Base-by-base conservation (phyloP, 2,113 vertebrate species). In the Barbus barbus region DNA sequence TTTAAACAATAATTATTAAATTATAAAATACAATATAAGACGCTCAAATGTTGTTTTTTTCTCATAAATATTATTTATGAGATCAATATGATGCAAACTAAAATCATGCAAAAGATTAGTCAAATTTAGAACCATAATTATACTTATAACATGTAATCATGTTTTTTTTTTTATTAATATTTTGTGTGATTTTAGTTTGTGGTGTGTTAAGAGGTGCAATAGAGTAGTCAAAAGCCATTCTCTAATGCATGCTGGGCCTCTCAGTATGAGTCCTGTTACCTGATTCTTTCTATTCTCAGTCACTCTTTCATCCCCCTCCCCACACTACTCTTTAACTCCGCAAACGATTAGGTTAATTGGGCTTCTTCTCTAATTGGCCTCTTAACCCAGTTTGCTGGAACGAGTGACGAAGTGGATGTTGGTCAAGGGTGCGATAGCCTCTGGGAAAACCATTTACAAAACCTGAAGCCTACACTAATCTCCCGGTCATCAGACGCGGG, bases 331-430 rank as follows among this genome's bases (percentile, higher is more conserved):
- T 73, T 80, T 56, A 86, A 88, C 78, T 85, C 75, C 13, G 41
- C 38, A 61, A 75, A 76, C 22, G 77, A 88, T 88, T 86, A 84
- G 58, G 72, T 72, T 88, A 72, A 89, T 87, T 88, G 73, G 84
- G 71, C 79, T 78, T 48, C 38, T 60, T 75, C 75, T 63, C 51
- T 87, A 85, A 89, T 85, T 87, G 84, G 83, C 87, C 88, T 84
- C 76, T 86, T 88, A 83, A 89, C 88, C 88, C 84, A 87, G 88
- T 86, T 87, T 86, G 80, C 73, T 78, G 20, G 41, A 85, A 56
- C 33, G 81, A 51, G 14, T 1, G 38, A 41, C 61, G 4, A 9
- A 83, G 84, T 83, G 85, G 84, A 81, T 85, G 79, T 83, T 60
- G 73, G 83, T 77, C 75, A 81, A 78, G 60, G 78, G 78, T 56